phyloP scores from a whole-genome alignment of 2,797 vertebrate species.

The Lates japonicus region DNA sequence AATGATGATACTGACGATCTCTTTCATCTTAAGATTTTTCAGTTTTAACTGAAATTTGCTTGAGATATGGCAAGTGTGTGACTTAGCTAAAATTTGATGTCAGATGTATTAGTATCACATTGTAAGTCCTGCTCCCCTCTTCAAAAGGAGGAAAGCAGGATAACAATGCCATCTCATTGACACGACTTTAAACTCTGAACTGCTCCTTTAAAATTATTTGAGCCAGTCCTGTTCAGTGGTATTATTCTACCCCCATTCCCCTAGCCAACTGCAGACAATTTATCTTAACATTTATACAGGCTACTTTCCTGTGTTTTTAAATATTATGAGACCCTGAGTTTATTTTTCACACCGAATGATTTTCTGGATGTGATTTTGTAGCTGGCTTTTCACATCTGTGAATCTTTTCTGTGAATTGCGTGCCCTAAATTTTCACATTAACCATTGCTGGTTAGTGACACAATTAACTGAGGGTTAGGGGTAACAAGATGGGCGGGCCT shows the following conservation, averaged over 20 bases:
- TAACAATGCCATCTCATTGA: conserved; percentile 16
- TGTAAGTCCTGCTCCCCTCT: neutral
- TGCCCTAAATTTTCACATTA: conserved; percentile 20
- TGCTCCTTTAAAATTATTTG: neutral
- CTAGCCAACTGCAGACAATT: conserved; percentile 1
- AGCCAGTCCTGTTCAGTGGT: neutral
- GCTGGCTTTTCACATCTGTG: neutral
- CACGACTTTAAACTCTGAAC: neutral
- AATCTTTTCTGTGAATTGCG: neutral
- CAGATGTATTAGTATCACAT: neutral
- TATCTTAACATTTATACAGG: conserved; percentile 2
- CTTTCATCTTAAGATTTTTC: neutral
- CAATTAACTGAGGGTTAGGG: conserved; percentile 73
- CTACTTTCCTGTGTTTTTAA: neutral
- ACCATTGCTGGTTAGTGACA: conserved; percentile 61
- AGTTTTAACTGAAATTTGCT: conserved; percentile 1
- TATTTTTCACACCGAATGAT: neutral
- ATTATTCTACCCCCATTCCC: neutral
- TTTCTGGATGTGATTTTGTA: neutral
- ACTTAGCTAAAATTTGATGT: neutral
- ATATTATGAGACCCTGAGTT: conserved; percentile 10
- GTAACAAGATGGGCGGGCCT: conserved; percentile 79
- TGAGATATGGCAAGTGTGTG: neutral
- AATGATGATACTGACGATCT: conserved; percentile 15
- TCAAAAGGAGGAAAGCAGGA: neutral